Conservation (phyloP, 2,113 vertebrate genomes). For the Nothoprocta perdicaria region DNA sequence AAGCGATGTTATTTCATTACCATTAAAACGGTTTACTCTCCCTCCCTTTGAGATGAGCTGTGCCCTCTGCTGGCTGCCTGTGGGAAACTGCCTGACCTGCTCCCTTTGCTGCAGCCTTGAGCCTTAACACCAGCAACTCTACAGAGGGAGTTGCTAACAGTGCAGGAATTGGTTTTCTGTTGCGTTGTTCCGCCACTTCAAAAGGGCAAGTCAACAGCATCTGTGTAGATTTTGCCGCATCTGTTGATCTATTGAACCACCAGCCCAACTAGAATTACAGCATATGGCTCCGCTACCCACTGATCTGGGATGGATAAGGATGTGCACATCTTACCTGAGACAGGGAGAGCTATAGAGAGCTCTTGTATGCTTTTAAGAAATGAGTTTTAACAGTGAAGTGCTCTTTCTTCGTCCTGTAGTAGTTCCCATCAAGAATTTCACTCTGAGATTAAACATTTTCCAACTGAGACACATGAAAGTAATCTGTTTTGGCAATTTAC, state of each 20-base stretch:
- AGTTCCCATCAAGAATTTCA: neutral
- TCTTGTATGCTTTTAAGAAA: neutral
- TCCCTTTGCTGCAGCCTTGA: rapidly evolving
- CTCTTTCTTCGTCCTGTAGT: neutral
- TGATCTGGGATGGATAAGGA: rapidly evolving
- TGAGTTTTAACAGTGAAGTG: neutral
- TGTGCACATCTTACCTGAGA: neutral
- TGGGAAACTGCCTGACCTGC: rapidly evolving
- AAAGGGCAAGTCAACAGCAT: rapidly evolving
- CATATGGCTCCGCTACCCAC: neutral
- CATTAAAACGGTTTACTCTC: rapidly evolving
- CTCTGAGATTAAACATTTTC: neutral
- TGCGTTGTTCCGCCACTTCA: neutral
- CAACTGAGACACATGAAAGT: neutral
- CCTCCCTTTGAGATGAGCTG: rapidly evolving
- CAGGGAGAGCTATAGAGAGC: too few species aligned
- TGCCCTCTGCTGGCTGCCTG: neutral
- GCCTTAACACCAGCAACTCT: neutral
- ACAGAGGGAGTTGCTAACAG: rapidly evolving
- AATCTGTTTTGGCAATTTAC: rapidly evolving
- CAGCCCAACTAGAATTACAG: neutral
- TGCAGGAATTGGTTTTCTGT: neutral
- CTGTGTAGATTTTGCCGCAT: neutral
- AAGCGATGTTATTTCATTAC: neutral
- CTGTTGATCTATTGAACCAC: neutral